Base-by-base conservation (phyloP, 2,113 vertebrate species). In the Engraulis encrasicolus region DNA sequence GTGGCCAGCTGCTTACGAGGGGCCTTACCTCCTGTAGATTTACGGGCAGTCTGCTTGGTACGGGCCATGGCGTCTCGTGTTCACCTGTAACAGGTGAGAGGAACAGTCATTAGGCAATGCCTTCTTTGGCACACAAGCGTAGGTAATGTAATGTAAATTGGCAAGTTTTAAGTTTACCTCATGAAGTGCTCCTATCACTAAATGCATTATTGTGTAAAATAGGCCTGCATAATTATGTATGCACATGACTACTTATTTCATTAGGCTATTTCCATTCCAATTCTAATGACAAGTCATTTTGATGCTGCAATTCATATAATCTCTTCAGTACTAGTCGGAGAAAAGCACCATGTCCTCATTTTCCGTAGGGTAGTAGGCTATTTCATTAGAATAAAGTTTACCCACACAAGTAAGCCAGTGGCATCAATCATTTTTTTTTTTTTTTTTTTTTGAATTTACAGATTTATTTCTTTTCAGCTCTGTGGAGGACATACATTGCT, bases 21-120 rank as follows among this genome's bases (percentile, higher is more conserved):
- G 15, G 66, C 66, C 66, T 74, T 74, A 74, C 66, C 66, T 34
- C 66, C 66, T 34, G 66, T 74, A 34, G 66, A 74, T 74, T 74
- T 74, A 74, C 66, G 66, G 66, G 66, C 66, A 34, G 66, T 74
- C 66, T 74, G 66, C 66, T 74, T 74, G 27, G 66, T 74, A 74
- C 66, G 66, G 14, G 66, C 66, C 66, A 74, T 74, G 66, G 14
- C 31, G 15, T 27, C 31, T 74, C 17, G 15, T 6, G 31, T 36
- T 74, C 15, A 34, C 31, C 58, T 61, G 20, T 20, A n/a, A 66
- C 66, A 74, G 66, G 27, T 18, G 14, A 74, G 31, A 31, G 14
- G 31, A 23, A 36, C 31, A 2, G 18, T 2, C 9, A 34, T 36
- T 17, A 31, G 31, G 27, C 2, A 23, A 74, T 14, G 17, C 2